Evolutionary conservation across 2,888 invertebrate genomes (phyloP).

Genomic region (Liodrosophila aerea): DNA sequence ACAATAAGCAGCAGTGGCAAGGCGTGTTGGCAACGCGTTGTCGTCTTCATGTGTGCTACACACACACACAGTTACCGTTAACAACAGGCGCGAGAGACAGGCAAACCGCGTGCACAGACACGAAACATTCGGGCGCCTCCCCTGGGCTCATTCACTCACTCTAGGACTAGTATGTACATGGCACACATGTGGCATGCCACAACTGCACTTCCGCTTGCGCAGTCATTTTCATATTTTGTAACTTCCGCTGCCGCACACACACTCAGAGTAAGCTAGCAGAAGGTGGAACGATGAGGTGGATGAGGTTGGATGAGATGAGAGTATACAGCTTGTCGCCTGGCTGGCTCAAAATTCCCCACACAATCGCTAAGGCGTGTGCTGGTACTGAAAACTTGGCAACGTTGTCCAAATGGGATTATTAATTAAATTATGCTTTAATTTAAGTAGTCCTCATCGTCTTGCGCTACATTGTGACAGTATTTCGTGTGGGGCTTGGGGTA

Average conservation of each 20-base stretch:
- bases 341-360: conserved; percentile 42
- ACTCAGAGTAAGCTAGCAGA: conserved; percentile 3
- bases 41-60: conserved; percentile 50
- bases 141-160: neutral
- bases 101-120: conserved; percentile 30
- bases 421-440: conserved; percentile 80
- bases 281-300: conserved; percentile 4
- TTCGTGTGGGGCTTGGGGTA: conserved; percentile 25
- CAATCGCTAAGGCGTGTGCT: conserved; percentile 38
- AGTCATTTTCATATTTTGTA: conserved; percentile 78
- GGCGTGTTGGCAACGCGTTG: conserved; percentile 24
- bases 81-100: conserved; percentile 66
- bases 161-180: conserved; percentile 28
- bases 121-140: conserved; percentile 9
- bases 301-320: neutral
- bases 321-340: conserved; percentile 37
- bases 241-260: conserved; percentile 62
- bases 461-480: conserved; percentile 63
- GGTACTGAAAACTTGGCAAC: conserved; percentile 47
- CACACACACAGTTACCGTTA: conserved; percentile 52
- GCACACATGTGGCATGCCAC: conserved; percentile 77
- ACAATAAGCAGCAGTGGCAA: conserved; percentile 16
- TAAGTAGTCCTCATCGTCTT: conserved; percentile 68
- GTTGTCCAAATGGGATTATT: conserved; percentile 79
- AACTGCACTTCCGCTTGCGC: conserved; percentile 79